Base-by-base conservation (phyloP, 2,113 vertebrate species). In the Dasyprocta punctata region DNA sequence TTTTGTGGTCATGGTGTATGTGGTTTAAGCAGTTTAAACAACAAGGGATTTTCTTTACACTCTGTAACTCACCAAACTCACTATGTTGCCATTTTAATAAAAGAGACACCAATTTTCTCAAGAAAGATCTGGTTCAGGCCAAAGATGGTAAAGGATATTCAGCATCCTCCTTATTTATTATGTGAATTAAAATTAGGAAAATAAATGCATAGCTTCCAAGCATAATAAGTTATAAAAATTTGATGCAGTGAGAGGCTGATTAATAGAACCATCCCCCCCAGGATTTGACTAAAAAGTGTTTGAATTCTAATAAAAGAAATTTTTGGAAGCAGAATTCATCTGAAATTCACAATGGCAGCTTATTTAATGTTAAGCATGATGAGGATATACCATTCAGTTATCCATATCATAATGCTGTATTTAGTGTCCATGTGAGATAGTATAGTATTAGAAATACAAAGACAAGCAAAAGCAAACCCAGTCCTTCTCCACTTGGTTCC, bases 241-340 rank as follows among this genome's bases (percentile, higher is more conserved):
- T 82, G 61, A 92, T 88, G 28, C 44, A 83, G 24, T 63, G 28
- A 89, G n/a, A 92, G 56, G 86, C 89, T 73, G 60, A 78, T 36
- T 16, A 54, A 58, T 73, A 52, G 54, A 92, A 77, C 36, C 60
- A 26, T n/a, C 11, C 30, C 28, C 22, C 17, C 3, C 44, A 11
- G 49, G 19, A 22, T 24, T 1, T 52, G 60, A 60, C 9, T 12
- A 78, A 44, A 87, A 75, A 36, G 19, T 38, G 9, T 78, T 89
- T 86, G 52, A 95, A 77, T 92, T 69, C 12, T 86, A 95, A 93
- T 77, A 33, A 95, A 90, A 78, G 22, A 44, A 28, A 28, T 41
- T n/a, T 75, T 93, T 92, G 73, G 17, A 83, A 94, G 80, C 4
- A 86, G 41, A 56, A 83, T 93, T 93, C 49, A 81, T 89, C 65